These are phyloP conservation scores for Symphodus melops DNA, from an alignment of 2,113 vertebrate genomes.

Conservation along the genomic window DNA sequence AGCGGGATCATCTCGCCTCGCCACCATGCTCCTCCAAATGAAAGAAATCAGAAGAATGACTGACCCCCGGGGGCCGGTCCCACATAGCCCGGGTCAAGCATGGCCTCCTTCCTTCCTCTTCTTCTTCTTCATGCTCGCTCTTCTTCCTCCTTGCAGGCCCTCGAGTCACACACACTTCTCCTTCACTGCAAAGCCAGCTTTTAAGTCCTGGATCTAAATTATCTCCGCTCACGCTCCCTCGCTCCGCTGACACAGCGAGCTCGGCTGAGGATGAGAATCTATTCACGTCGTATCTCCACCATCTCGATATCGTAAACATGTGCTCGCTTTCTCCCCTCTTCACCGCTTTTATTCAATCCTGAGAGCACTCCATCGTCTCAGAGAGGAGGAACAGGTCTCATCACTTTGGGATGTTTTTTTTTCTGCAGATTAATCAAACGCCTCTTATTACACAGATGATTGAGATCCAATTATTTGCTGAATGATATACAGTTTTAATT, in stretches of 20 bases:
- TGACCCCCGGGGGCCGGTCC: background rate
- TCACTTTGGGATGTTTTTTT: constrained; percentile 28
- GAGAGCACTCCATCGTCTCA: constrained; percentile 23
- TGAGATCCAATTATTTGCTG: constrained; percentile 75
- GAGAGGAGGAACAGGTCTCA: constrained; percentile 19
- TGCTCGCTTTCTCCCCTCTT: constrained; percentile 40
- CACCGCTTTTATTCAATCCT: constrained; percentile 35
- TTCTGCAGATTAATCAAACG: constrained; percentile 68
- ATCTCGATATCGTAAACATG: constrained; percentile 46
- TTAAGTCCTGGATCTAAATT: constrained; percentile 42
- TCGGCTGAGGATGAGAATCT: constrained; percentile 27
- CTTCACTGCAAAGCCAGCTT: constrained; percentile 34
- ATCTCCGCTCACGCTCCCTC: constrained; percentile 42
- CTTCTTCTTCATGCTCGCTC: constrained; percentile 4
- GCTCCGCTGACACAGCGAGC: constrained; percentile 35
- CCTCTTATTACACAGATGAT: constrained; percentile 80
- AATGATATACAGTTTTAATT: constrained; percentile 76
- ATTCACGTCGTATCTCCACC: constrained; percentile 20
- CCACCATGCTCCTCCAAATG: constrained; percentile 18
- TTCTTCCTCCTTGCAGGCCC: constrained; percentile 1
- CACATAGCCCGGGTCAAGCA: constrained; percentile 32
- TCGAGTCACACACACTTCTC: constrained; percentile 28
- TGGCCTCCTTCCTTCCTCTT: background rate
- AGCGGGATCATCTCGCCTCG: constrained; percentile 13
- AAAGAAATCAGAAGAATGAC: constrained; percentile 31